Conservation (phyloP, 2,113 vertebrate genomes). For the Osmerus mordax region DNA sequence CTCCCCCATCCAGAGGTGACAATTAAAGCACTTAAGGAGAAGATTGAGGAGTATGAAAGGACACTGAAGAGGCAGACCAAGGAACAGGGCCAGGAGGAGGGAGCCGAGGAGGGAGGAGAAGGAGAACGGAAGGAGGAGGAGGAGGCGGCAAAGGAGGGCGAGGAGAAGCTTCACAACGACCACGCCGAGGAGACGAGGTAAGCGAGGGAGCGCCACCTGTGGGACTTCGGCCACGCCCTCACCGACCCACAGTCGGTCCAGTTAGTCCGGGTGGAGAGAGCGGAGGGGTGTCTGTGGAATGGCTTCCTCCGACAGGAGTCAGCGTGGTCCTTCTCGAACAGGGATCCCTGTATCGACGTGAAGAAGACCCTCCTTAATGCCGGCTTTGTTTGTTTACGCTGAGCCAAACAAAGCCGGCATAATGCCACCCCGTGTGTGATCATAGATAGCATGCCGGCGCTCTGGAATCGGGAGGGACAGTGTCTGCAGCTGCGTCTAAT, state of each 20-base stretch:
- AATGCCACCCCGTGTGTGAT: too few relatives aligned
- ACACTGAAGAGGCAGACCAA: conserved; percentile 82
- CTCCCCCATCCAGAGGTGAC: conserved; percentile 77
- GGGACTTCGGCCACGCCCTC: not conserved
- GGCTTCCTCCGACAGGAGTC: not conserved
- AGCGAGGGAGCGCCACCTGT: conserved; percentile 20
- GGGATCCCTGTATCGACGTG: too few relatives aligned
- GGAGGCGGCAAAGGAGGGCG: conserved; percentile 75
- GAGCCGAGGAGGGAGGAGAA: conserved; percentile 73
- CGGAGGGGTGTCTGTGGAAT: not conserved
- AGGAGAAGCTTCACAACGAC: conserved; percentile 78
- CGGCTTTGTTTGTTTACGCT: not conserved
- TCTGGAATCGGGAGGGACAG: too few relatives aligned
- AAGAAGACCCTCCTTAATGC: not conserved
- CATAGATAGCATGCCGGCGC: too few relatives aligned
- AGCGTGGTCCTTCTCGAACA: too few relatives aligned
- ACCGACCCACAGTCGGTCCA: not conserved
- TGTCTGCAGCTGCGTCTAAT: too few relatives aligned
- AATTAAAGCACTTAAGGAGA: conserved; percentile 91
- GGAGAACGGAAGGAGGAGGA: conserved; percentile 77
- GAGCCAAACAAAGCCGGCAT: too few relatives aligned
- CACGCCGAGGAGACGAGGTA: conserved; percentile 85
- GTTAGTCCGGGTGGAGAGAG: not conserved
- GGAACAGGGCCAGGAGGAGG: conserved; percentile 79
- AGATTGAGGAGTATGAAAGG: conserved; percentile 86